These are phyloP conservation scores for Zosterops borbonicus DNA, from an alignment of 2,113 vertebrate genomes.

Conservation along the genomic window DNA sequence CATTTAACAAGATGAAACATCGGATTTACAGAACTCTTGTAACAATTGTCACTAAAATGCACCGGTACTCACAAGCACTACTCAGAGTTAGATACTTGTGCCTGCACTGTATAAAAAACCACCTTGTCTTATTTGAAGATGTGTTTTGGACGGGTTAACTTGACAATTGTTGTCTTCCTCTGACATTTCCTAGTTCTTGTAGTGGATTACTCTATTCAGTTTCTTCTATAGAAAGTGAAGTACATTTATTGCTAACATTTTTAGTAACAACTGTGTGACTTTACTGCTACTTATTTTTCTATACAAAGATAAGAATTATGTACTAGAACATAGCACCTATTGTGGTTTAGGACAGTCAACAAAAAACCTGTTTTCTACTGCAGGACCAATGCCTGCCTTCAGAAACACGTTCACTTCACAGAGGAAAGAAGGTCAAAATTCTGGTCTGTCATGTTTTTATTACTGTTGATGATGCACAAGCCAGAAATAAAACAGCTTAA, in stretches of 20 bases:
- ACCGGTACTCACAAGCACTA: neutral
- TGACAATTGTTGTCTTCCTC: neutral
- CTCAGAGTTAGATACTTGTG: neutral
- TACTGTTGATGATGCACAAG: too few relatives aligned
- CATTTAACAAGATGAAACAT: neutral
- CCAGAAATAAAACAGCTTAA: too few relatives aligned
- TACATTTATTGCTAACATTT: neutral
- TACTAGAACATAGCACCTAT: neutral
- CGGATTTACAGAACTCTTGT: neutral
- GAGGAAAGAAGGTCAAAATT: conserved; percentile 10
- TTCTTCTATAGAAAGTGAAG: neutral
- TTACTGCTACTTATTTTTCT: neutral
- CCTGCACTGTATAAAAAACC: neutral
- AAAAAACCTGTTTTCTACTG: neutral
- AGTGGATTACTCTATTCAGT: neutral
- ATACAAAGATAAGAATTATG: neutral
- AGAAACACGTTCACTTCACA: neutral
- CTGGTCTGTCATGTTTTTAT: neutral
- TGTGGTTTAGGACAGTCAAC: neutral
- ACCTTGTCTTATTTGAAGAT: neutral
- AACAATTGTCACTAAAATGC: neutral
- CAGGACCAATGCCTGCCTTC: neutral
- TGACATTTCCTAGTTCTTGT: neutral
- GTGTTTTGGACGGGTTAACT: neutral
- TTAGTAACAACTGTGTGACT: neutral